Percentiles rank a stretch among this genome's conserved stretches.
Conservation (phyloP, 2,113 vertebrate genomes). For the Hymenochirus boettgeri region DNA sequence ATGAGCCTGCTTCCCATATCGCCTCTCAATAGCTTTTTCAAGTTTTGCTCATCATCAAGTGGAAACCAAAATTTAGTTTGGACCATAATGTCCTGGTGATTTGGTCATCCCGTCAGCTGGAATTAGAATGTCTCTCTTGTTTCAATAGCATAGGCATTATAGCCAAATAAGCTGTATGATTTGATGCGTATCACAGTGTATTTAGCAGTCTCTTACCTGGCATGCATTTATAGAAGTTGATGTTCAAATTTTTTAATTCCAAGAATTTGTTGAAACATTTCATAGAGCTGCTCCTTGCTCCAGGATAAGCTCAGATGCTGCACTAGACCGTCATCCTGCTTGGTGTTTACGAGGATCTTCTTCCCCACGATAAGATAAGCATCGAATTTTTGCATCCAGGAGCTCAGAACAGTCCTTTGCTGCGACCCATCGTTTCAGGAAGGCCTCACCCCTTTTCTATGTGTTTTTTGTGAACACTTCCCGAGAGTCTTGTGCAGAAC, state of each 20-base stretch:
- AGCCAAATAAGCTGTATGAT: too few relatives aligned
- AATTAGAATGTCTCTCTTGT: too few relatives aligned
- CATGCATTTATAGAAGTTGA: slow-evolving; percentile 97
- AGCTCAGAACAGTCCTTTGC: slow-evolving; percentile 96
- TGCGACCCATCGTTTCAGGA: slow-evolving; percentile 92
- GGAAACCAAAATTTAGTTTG: too few relatives aligned
- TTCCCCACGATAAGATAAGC: slow-evolving; percentile 93
- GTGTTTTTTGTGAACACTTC: slow-evolving; percentile 98
- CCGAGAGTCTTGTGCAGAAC: slow-evolving; percentile 83
- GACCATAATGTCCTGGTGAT: too few relatives aligned
- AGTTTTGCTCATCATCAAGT: too few relatives aligned
- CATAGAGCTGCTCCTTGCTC: slow-evolving; percentile 98
- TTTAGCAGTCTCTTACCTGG: too few relatives aligned
- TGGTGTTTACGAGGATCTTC: slow-evolving; percentile 94
- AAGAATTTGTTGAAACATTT: slow-evolving; percentile 97
- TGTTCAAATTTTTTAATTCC: slow-evolving; percentile 98
- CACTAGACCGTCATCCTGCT: slow-evolving; percentile 90
- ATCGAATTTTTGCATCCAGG: slow-evolving; percentile 97
- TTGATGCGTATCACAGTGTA: too few relatives aligned
- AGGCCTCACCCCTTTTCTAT: slow-evolving; percentile 97
- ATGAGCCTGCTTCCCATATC: too few relatives aligned
- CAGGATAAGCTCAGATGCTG: slow-evolving; percentile 94
- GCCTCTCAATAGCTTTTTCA: too few relatives aligned
- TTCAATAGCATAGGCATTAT: too few relatives aligned
- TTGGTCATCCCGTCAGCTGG: too few relatives aligned